Conservation (phyloP, 2,113 vertebrate genomes). For the Amia ocellicauda region DNA sequence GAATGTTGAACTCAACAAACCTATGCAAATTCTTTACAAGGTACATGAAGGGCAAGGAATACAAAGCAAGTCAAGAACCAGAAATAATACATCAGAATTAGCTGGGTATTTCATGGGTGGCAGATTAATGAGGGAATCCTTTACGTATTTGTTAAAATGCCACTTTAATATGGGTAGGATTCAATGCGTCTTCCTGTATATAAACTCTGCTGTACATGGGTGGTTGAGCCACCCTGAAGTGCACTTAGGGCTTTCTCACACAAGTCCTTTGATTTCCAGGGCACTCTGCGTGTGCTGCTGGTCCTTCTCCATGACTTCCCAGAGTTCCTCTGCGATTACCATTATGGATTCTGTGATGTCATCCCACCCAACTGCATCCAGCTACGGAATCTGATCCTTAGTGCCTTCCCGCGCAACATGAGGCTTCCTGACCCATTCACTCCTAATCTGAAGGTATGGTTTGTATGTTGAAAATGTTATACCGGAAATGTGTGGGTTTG, state of each 20-base stretch:
- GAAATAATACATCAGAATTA: too few species aligned
- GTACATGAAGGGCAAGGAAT: constrained; percentile 64
- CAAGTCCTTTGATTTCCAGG: constrained; percentile 67
- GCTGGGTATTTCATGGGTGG: too few species aligned
- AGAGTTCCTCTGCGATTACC: constrained; percentile 98
- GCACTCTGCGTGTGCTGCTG: constrained; percentile 92
- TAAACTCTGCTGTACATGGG: too few species aligned
- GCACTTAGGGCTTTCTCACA: too few species aligned
- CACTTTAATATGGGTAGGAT: too few species aligned
- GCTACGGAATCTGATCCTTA: constrained; percentile 96
- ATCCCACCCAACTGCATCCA: constrained; percentile 99
- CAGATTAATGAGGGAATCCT: too few species aligned
- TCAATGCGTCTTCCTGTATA: too few species aligned
- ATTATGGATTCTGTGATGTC: constrained; percentile 98
- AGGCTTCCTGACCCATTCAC: constrained; percentile 98
- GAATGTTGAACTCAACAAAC: constrained; percentile 99
- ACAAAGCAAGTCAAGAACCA: too few species aligned
- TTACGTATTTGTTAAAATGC: too few species aligned
- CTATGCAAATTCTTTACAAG: constrained; percentile 99
- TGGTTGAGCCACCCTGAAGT: too few species aligned
- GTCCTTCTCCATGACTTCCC: constrained; percentile 97
- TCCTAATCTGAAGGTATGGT: constrained; percentile 90
- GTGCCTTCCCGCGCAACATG: constrained; percentile 99
- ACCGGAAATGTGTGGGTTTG: too few species aligned
- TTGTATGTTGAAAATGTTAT: neutral